Base-by-base conservation (phyloP, 2,113 vertebrate genomes). In the Equus quagga region DNA sequence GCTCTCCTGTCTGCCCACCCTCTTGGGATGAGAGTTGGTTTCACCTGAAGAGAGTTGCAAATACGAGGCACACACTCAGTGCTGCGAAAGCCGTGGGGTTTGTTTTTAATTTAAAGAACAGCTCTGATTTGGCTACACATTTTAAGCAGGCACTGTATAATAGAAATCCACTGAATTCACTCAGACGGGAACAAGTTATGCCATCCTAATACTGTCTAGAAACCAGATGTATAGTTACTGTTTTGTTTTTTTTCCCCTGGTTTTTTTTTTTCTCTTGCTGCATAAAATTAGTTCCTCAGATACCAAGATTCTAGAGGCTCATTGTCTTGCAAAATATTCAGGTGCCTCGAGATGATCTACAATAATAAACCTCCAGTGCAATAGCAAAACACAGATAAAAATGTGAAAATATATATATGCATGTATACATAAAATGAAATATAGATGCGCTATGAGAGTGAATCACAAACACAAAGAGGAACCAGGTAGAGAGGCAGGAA, bases 61-160 rank as follows among this genome's bases (percentile, higher is more conserved):
- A 97, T 78, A 80, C 0, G 2, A 96, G 69, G 36, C 54, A 89
- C 70, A 80, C 26, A 83, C 69, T 51, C 26, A 12, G 72, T 33
- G 67, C 89, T 91, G 86, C 3, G 41, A 96, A 97, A 97, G 93
- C 93, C 70, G 7, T 76, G 56, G 93, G 95, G 86, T 96, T 98
- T 96, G 96, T 96, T 98, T 97, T 96, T 97, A 97, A 97, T 97
- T 96, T 97, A 97, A 97, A 96, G 96, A 95, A 97, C 4, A 1
- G 21, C 73, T 96, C 93, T 96, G 94, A 98, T 96, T 97, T 92
- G 92, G 90, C 84, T 91, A 65, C 89, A 97, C 17, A 90, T 98
- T 97, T 98, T 98, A 98, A 98, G 92, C 90, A 98, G 97, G 87
- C 84, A 90, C 96, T 96, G 91, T 60, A 96, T 96, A 95, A 97